A percentile compares a stretch with the other conserved stretches of the same genome.
Evolutionary conservation across 2,113 vertebrate species (phyloP).

Genomic region (Albula goreensis): DNA sequence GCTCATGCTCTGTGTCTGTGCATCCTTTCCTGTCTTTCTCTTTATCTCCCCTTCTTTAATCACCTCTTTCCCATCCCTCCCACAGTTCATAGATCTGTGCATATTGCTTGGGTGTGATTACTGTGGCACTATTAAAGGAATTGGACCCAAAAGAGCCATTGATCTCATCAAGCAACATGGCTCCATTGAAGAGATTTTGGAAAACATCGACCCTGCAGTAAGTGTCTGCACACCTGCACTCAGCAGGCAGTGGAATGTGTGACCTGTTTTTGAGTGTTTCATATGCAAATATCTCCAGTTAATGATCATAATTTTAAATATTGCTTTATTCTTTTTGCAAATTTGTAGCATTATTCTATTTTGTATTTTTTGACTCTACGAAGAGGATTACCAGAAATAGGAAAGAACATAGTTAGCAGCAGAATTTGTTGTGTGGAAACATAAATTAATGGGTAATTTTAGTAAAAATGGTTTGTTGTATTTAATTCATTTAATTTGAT

Average conservation of each 20-base stretch:
- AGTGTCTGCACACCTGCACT: conserved; percentile 5
- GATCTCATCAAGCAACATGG: conserved; percentile 92
- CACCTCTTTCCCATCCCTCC: neutral
- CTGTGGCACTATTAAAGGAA: conserved; percentile 92
- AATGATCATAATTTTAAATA: no score
- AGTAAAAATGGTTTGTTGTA: no score
- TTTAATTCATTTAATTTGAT: neutral
- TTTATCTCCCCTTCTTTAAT: neutral
- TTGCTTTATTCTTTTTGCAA: no score
- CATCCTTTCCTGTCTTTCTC: neutral
- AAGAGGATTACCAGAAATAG: no score
- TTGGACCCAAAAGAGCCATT: conserved; percentile 91
- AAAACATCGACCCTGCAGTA: conserved; percentile 81
- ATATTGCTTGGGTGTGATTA: conserved; percentile 96
- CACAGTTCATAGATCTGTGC: conserved; percentile 90
- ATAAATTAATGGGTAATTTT: no score
- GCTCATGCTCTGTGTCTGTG: no score
- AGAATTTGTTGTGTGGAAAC: no score
- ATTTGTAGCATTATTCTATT: no score
- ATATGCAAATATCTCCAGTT: no score
- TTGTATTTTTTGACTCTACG: no score
- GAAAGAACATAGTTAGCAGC: no score
- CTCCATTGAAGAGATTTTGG: conserved; percentile 86
- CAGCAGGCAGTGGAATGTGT: neutral
- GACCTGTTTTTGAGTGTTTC: neutral